Evolutionary conservation across 2,888 invertebrate genomes (phyloP), one percentile per base, ranked within the genome.

Genomic region (Drosophila birchii): DNA sequence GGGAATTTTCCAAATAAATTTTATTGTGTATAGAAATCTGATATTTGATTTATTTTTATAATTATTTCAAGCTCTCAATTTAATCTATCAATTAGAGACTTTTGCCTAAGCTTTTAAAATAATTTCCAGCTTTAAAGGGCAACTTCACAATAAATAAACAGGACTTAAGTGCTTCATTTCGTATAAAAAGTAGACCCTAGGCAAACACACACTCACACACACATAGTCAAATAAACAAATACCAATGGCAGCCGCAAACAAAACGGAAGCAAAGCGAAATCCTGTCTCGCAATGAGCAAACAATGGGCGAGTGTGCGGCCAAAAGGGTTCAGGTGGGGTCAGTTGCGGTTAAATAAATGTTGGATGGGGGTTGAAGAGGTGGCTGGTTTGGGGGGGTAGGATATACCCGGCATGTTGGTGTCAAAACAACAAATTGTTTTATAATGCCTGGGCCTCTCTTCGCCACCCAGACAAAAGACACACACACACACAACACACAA

Each of bases 371-470:
- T 9, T 12, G 23, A 11, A 20, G 34, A 20, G 39, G 23, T 36
- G 36, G 18, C 64, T 75, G 75, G 75, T 75, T 8, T 74, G 71
- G 38, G 44, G 67, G 63, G n/a, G n/a, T n/a, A n/a, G n/a, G n/a
- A n/a, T n/a, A n/a, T n/a, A n/a, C n/a, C n/a, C n/a, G n/a, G 54
- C 44, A 45, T 80, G 74, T 77, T 76, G 89, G 89, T 89, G 89
- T 89, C 82, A 86, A 80, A 74, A 80, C 82, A 84, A 88, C 86
- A 89, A 87, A 87, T 88, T 89, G 85, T 86, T 89, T 86, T 88
- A 86, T 88, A 88, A 88, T 86, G 80, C 76, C 32, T 66, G 36
- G 55, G 55, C 69, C 62, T 62, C 64, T 62, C 58, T 51, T 68
- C 58, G 70, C 67, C 39, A 41, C 41, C 43, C 78, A 79, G 78